A percentile compares a stretch with the other conserved stretches of the same genome.
phyloP scores from a whole-genome alignment of 2,888 invertebrate species.

The Ischnura elegans region DNA sequence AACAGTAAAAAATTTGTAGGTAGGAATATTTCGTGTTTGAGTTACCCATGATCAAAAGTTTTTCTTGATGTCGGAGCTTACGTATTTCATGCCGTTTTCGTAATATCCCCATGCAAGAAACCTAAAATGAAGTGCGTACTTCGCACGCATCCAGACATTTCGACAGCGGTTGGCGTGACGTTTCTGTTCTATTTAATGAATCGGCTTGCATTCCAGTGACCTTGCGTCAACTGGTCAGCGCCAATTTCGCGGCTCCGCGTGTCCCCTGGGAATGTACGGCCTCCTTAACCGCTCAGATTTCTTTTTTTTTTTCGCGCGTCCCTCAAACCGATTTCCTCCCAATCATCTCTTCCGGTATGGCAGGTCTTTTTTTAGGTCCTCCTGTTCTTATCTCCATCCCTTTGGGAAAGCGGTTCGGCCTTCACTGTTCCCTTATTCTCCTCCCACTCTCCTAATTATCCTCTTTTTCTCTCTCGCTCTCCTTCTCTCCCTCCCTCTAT shows the following conservation, averaged over 20 bases:
- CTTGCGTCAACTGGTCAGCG: neutral
- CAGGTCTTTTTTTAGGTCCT: slow-evolving; percentile 20
- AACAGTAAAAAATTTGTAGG: no score
- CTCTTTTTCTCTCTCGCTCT: neutral
- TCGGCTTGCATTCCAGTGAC: neutral
- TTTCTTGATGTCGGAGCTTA: no score
- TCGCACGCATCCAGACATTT: no score
- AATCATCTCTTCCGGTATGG: slow-evolving; percentile 39
- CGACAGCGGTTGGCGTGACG: no score
- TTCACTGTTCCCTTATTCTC: slow-evolving; percentile 9
- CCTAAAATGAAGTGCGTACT: no score
- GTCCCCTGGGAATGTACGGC: neutral
- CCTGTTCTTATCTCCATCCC: neutral
- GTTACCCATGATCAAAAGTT: no score
- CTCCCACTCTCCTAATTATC: slow-evolving; percentile 31
- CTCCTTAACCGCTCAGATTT: neutral
- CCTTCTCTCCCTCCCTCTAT: neutral
- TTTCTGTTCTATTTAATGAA: neutral
- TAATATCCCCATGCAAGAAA: no score
- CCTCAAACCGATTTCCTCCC: neutral
- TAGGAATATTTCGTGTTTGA: no score
- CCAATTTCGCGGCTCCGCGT: neutral
- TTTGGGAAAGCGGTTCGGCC: neutral
- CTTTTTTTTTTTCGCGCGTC: neutral
- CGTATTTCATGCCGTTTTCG: no score